Evolutionary conservation across 2,113 vertebrate genomes (phyloP).

Genomic region (Pelodiscus sinensis): DNA sequence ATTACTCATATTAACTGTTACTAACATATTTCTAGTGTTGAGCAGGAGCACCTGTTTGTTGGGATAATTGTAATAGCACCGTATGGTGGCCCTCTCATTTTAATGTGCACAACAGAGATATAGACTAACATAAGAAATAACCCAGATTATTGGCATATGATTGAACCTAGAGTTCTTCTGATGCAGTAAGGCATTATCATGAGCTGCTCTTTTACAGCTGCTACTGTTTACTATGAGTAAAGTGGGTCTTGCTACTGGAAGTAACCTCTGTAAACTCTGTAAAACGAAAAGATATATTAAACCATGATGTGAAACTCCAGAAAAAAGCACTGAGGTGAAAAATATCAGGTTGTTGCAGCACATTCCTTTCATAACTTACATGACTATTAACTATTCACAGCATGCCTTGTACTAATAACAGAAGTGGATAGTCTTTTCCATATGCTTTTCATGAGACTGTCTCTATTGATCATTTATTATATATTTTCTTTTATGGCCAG

Average conservation of each 20-base stretch:
- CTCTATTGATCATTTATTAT: neutral
- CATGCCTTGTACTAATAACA: neutral
- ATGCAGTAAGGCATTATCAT: neutral
- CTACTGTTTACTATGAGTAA: neutral
- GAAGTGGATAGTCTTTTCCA: neutral
- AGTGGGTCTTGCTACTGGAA: neutral
- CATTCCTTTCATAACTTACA: neutral
- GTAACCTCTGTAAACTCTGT: neutral
- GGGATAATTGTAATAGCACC: neutral
- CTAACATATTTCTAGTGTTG: neutral
- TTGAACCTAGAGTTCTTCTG: constrained; percentile 19
- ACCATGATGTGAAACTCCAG: neutral
- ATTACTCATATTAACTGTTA: constrained; percentile 28
- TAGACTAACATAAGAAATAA: constrained; percentile 42
- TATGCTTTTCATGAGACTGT: neutral
- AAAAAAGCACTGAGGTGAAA: neutral
- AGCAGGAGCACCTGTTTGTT: neutral
- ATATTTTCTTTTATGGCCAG: neutral
- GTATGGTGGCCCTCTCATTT: neutral
- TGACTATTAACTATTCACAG: neutral
- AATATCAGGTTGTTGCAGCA: neutral
- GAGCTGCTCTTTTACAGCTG: neutral
- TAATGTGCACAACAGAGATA: neutral
- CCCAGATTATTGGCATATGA: neutral
- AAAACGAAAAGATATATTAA: constrained; percentile 20